These are phyloP conservation scores for Telmatochromis sp. DNA, from an alignment of 2,113 vertebrate genomes.

Conservation along the genomic window DNA sequence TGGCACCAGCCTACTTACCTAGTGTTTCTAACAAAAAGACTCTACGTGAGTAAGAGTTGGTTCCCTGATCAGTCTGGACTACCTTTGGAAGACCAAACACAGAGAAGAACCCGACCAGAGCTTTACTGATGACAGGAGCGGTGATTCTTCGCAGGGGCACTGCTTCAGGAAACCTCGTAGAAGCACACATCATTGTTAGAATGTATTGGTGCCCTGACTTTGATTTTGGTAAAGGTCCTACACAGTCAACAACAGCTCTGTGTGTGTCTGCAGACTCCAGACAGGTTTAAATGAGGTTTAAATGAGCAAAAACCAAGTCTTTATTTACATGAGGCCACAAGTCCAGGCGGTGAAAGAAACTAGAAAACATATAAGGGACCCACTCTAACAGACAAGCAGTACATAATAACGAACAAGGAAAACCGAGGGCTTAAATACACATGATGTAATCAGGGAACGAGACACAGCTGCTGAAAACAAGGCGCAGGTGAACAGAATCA, in stretches of 20 bases:
- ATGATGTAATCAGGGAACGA: background rate
- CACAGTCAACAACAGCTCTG: too few relatives aligned
- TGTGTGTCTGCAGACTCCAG: background rate
- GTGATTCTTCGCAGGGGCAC: too few relatives aligned
- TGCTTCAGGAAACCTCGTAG: too few relatives aligned
- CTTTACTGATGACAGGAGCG: too few relatives aligned
- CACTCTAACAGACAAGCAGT: background rate
- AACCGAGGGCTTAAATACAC: background rate
- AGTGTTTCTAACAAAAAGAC: background rate
- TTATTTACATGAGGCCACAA: background rate
- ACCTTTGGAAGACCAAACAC: too few relatives aligned
- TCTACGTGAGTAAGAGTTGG: background rate
- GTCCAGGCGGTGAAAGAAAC: background rate
- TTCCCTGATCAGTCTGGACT: too few relatives aligned
- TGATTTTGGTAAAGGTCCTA: too few relatives aligned
- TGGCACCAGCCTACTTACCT: too few relatives aligned
- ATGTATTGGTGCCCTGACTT: too few relatives aligned
- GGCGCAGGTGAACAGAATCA: background rate
- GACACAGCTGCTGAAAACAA: background rate
- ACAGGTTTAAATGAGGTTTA: background rate
- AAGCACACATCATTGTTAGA: too few relatives aligned
- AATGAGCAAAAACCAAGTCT: background rate
- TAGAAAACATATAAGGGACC: background rate
- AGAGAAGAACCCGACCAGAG: too few relatives aligned
- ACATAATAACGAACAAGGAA: rapidly evolving